phyloP scores from a whole-genome alignment of 2,113 vertebrate species.

The Dipodomys ordii region DNA sequence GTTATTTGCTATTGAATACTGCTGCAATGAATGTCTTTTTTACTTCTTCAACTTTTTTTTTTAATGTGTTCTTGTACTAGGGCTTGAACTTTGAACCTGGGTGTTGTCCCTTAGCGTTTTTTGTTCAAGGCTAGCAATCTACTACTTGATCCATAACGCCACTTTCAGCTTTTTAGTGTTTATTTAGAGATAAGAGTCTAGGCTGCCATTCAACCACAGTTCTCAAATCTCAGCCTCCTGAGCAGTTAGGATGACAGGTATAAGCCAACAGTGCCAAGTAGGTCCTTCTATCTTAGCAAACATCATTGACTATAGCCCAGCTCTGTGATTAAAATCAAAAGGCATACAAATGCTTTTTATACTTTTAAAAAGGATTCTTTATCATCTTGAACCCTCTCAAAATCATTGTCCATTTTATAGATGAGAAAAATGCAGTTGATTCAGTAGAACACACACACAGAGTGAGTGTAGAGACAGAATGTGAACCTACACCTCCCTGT shows the following conservation, averaged over 20 bases:
- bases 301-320: not conserved
- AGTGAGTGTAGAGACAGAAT: not conserved
- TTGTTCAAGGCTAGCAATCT: no score
- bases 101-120: no score
- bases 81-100: no score
- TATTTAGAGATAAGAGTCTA: no score
- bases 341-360: not conserved
- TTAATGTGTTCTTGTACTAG: no score
- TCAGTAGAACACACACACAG: not conserved
- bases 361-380: not conserved
- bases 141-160: no score
- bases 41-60: not conserved
- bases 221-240: no score
- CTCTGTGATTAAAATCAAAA: not conserved
- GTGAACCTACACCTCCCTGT: not conserved
- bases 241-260: no score
- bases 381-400: not conserved
- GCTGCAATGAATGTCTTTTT: not conserved
- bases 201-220: no score
- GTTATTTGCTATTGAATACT: not conserved
- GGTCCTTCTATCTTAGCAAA: not conserved
- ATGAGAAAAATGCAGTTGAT: slow-evolving; percentile 12
- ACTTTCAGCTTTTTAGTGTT: no score
- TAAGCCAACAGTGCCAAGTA: no score
- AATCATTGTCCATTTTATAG: slow-evolving; percentile 23